Evolutionary conservation across 2,797 vertebrate species (phyloP).

Genomic region (Agapornis canus): DNA sequence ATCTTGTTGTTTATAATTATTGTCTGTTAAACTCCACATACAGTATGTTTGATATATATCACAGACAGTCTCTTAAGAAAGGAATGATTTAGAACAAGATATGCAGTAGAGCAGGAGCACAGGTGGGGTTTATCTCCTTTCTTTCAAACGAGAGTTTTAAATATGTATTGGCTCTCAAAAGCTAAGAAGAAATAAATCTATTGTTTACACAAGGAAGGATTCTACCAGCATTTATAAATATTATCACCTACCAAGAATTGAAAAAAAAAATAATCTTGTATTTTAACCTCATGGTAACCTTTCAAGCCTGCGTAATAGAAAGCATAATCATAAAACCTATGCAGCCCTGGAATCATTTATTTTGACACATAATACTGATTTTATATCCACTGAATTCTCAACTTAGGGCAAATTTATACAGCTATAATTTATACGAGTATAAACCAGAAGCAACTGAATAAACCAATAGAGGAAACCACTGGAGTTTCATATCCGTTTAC

Average conservation of each 20-base stretch:
- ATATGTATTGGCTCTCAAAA: not conserved
- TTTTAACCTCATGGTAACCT: not conserved
- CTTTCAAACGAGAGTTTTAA: not conserved
- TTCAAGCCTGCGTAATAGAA: not conserved
- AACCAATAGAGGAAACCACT: not conserved
- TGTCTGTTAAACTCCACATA: not conserved
- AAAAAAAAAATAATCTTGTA: not conserved
- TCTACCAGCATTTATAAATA: not conserved
- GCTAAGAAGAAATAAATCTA: not conserved
- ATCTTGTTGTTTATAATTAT: not conserved
- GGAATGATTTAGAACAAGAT: not conserved
- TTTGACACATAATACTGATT: not conserved
- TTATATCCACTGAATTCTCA: not conserved
- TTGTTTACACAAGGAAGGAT: not conserved
- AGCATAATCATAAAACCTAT: not conserved
- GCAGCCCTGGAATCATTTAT: not conserved
- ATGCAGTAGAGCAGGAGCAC: not conserved
- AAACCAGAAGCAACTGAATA: not conserved
- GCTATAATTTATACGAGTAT: not conserved
- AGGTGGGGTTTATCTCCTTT: not conserved
- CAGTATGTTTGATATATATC: not conserved
- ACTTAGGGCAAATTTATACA: not conserved
- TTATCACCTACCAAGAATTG: not conserved
- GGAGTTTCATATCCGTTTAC: not conserved
- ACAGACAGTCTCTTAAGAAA: not conserved